Base-by-base conservation (phyloP, 2,113 vertebrate genomes). In the Phasianus colchicus region DNA sequence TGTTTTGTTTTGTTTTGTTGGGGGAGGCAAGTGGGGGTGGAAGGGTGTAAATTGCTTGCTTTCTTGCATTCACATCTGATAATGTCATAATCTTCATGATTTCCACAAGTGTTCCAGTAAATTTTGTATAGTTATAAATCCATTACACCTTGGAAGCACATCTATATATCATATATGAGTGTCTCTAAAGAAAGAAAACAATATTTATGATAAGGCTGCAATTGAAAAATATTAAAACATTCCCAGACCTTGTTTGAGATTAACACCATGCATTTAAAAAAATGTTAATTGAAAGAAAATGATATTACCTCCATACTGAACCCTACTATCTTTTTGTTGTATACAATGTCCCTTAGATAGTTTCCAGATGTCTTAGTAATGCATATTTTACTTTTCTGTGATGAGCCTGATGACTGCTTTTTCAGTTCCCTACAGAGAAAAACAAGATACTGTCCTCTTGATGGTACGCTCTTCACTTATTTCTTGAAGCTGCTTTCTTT, bases 1-100 rank as follows among this genome's bases (percentile, higher is more conserved):
- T n/a, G 57, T 34, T 60, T 36, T 61, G 58, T 25, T 36, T 24
- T 3, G 7, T 0, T 27, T 61, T 48, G 27, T 15, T 1, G 0
- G 14, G 25, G 50, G 20, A n/a, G 57, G 57, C 12, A 50, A 25
- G 48, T 50, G 29, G 54, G 52, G 13, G 11, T 27, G 50, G 13
- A 27, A 25, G 25, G 19, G 57, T 55, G 9, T 25, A 8, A 54
- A 12, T 11, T 77, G 16, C 86, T 86, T 79, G 10, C 24, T 83
- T 73, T 66, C 34, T 18, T 69, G 7, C n/a, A 18, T 50, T 90
- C 73, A 8, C 48, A 40, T 72, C 21, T 45, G 27, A 11, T 38
- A 4, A 47, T 64, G 34, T 89, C 38, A 50, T 22, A 48, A 14
- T 36, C 11, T 61, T 43, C 24, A 24, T 43, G 4, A 73, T 63